phyloP scores from a whole-genome alignment of 2,888 invertebrate species.

The Trichogramma dendrolimi region DNA sequence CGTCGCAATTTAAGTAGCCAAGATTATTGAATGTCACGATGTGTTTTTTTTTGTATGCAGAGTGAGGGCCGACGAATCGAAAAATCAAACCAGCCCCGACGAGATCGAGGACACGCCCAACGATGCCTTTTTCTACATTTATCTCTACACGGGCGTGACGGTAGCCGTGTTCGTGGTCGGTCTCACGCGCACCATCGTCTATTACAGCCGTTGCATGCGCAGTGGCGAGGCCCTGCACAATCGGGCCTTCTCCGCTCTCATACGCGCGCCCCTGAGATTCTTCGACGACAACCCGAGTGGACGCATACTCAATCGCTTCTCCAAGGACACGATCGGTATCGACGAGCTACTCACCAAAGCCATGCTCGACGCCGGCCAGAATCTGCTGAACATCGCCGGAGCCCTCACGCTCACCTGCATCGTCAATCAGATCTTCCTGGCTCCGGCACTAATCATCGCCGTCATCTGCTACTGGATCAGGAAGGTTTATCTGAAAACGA shows the following conservation, averaged over 20 bases:
- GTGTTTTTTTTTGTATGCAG: conserved; percentile 54
- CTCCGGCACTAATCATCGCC: conserved; percentile 59
- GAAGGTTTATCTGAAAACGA: conserved; percentile 63
- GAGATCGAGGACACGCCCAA: neutral
- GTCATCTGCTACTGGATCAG: conserved; percentile 60
- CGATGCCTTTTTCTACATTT: conserved; percentile 52
- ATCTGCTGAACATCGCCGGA: conserved; percentile 53
- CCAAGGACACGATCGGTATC: conserved; percentile 76
- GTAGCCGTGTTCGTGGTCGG: conserved; percentile 45
- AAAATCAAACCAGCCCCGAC: conserved; percentile 14
- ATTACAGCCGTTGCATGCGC: conserved; percentile 53
- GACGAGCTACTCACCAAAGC: conserved; percentile 70
- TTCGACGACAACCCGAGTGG: conserved; percentile 82
- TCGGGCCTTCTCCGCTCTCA: conserved; percentile 55
- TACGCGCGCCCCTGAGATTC: conserved; percentile 63
- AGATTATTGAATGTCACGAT: conserved; percentile 30
- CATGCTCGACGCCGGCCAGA: conserved; percentile 59
- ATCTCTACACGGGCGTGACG: conserved; percentile 61
- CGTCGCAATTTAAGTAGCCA: neutral
- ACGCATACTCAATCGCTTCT: conserved; percentile 75
- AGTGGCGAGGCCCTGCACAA: conserved; percentile 58
- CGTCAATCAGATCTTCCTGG: conserved; percentile 60
- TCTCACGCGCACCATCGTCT: conserved; percentile 52
- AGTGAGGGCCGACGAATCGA: conserved; percentile 57
- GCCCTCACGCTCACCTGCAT: conserved; percentile 62